Conservation (phyloP, 2,797 vertebrate species). For the Synanceia verrucosa region DNA sequence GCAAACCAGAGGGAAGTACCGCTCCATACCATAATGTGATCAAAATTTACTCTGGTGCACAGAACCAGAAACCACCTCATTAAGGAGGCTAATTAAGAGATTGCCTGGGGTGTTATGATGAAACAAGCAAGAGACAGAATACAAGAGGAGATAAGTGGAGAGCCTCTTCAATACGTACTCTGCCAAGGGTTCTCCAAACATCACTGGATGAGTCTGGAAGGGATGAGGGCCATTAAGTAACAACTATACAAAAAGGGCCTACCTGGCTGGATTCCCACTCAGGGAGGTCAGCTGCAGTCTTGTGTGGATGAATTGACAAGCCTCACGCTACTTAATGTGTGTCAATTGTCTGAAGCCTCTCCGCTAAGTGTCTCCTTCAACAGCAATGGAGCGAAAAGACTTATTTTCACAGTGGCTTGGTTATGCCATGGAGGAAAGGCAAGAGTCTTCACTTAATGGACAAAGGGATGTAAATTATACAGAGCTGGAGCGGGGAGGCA, state of each 20-base stretch:
- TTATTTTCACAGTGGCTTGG: slow-evolving; percentile 23
- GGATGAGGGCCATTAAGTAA: slow-evolving; percentile 66
- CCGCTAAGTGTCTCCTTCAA: slow-evolving; percentile 60
- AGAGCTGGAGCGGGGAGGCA: slow-evolving; percentile 17
- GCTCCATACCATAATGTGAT: slow-evolving; percentile 58
- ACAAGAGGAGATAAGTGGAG: slow-evolving; percentile 61
- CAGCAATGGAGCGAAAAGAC: slow-evolving; percentile 27
- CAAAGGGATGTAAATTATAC: slow-evolving; percentile 46
- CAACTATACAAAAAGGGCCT: slow-evolving; percentile 51
- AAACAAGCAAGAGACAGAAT: slow-evolving; percentile 52
- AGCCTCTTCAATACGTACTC: slow-evolving; percentile 48
- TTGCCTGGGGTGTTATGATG: slow-evolving; percentile 56
- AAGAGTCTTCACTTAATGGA: slow-evolving; percentile 42
- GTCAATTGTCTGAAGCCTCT: slow-evolving; percentile 59
- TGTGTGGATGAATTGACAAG: slow-evolving; percentile 55
- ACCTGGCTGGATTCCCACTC: slow-evolving; percentile 54
- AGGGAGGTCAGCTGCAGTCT: slow-evolving; percentile 46
- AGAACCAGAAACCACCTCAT: slow-evolving; percentile 72
- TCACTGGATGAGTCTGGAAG: slow-evolving; percentile 39
- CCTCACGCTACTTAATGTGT: slow-evolving; percentile 52
- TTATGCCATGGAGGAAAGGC: slow-evolving; percentile 24
- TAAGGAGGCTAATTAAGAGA: slow-evolving; percentile 77
- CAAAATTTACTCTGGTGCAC: slow-evolving; percentile 62
- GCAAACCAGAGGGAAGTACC: slow-evolving; percentile 38
- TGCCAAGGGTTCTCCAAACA: slow-evolving; percentile 71